These are phyloP conservation scores for Lutjanus argentimaculatus DNA, from an alignment of 2,797 vertebrate genomes.

Conservation along the genomic window DNA sequence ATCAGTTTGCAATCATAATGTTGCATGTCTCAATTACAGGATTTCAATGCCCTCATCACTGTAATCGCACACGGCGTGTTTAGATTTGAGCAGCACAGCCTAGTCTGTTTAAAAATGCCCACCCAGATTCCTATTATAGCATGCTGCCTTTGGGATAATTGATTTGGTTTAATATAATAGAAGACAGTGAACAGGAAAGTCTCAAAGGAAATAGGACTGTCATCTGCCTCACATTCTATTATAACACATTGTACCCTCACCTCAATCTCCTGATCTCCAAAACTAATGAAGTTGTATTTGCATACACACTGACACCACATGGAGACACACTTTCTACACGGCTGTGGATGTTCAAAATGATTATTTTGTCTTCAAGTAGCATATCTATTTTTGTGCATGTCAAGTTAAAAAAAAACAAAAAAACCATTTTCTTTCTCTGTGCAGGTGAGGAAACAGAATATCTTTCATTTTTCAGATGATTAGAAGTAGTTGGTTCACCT, in stretches of 20 bases:
- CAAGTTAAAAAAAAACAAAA: conserved; percentile 3
- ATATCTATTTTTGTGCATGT: conserved; percentile 54
- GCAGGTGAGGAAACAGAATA: conserved; percentile 16
- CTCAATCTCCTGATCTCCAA: conserved; percentile 69
- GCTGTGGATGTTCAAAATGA: conserved; percentile 36
- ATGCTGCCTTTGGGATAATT: conserved; percentile 72
- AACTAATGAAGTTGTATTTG: conserved; percentile 79
- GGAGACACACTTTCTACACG: conserved; percentile 39
- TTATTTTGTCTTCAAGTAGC: conserved; percentile 34
- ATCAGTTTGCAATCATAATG: conserved; percentile 79
- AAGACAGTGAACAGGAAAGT: conserved; percentile 62
- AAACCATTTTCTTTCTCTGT: neutral
- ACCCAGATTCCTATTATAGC: conserved; percentile 67
- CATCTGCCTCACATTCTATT: conserved; percentile 67
- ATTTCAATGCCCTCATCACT: conserved; percentile 68
- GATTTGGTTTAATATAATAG: conserved; percentile 78
- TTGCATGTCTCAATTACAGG: conserved; percentile 80
- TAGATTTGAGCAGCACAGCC: conserved; percentile 46
- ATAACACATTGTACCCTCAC: conserved; percentile 63
- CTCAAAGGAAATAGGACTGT: conserved; percentile 77
- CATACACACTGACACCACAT: conserved; percentile 54
- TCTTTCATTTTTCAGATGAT: conserved; percentile 7
- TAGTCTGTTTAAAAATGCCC: conserved; percentile 68
- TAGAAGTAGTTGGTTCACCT: conserved; percentile 13
- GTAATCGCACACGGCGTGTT: conserved; percentile 60